Evolutionary conservation across 2,888 invertebrate species (phyloP), one percentile per base, ranked within the genome.

Genomic region (Lithophane socia): DNA sequence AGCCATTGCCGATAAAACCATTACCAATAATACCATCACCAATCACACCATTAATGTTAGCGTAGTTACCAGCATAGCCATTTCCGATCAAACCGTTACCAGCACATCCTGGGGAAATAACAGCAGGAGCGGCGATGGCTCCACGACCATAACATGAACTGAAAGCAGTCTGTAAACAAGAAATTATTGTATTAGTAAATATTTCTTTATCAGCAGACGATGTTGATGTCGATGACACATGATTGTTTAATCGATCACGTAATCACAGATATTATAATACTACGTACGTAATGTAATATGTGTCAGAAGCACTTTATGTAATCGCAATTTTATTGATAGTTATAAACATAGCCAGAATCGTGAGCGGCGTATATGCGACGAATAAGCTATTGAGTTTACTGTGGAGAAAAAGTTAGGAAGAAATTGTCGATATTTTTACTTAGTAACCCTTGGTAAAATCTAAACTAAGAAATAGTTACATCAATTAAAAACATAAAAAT

Each of bases 131-230:
- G 10, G 29, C 12, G 44, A 61, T 8, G 8, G 74, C n/a, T n/a
- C 66, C 70, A 47, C 5, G 60, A 60, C 70, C 70, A 60, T 29
- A 29, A 70, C 70, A 70, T 47, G 58, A 64, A 37, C 71, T 29
- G 72, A 63, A 21, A 37, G 37, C 37, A 21, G 37, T 37, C 63
- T 63, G 63, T 63, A 21, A 21, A 21, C 12, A 63, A 37, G 1
- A 63, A 37, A 63, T 10, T 12, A 63, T 12, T 21, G 44, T 2
- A 12, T 37, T 12, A 21, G 7, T 63, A 37, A n/a, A 64, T n/a
- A 24, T 47, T 0, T 10, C 0, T 64, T 2, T 64, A 10, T 0
- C 16, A 65, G n/a, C 16, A 29, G 4, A 13, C 9, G 3, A 18
- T 0, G 47, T 29, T 29, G 29, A 29, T 29, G 29, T 29, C 13